phyloP scores from a whole-genome alignment of 2,113 vertebrate genomes.

The Heloderma charlesbogerti region DNA sequence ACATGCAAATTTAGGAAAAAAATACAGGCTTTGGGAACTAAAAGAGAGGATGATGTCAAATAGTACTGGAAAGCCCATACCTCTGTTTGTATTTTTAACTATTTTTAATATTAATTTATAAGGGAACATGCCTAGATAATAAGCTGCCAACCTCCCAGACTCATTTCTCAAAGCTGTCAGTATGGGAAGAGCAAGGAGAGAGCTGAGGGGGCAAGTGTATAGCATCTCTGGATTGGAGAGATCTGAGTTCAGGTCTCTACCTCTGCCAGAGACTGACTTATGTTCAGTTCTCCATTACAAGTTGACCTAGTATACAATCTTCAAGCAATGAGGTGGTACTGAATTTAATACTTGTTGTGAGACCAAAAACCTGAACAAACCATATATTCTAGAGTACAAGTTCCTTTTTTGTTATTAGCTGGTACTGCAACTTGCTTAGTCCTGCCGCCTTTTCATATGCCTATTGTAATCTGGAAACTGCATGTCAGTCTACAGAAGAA shows the following conservation, averaged over 20 bases:
- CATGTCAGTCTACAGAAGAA: background rate
- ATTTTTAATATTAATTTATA: background rate
- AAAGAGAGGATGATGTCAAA: background rate
- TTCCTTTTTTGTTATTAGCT: background rate
- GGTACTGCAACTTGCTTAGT: background rate
- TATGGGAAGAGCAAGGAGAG: background rate
- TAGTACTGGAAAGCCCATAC: background rate
- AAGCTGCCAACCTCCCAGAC: background rate
- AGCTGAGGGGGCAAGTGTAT: background rate
- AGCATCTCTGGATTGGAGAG: background rate
- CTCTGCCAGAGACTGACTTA: background rate
- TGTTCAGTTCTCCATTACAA: background rate
- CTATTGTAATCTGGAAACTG: background rate
- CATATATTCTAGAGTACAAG: background rate
- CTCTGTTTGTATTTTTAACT: background rate
- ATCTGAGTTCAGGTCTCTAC: background rate
- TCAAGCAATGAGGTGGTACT: background rate
- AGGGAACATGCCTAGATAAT: background rate
- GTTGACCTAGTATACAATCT: background rate
- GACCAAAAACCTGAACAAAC: too few species aligned
- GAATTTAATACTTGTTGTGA: background rate
- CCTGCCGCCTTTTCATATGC: background rate
- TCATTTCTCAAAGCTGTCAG: background rate
- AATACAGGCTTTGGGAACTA: background rate
- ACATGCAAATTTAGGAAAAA: conserved; percentile 1